A percentile compares a stretch with the other conserved stretches of the same genome.
Evolutionary conservation across 2,888 invertebrate genomes (phyloP).

Genomic region (Myopa testacea): DNA sequence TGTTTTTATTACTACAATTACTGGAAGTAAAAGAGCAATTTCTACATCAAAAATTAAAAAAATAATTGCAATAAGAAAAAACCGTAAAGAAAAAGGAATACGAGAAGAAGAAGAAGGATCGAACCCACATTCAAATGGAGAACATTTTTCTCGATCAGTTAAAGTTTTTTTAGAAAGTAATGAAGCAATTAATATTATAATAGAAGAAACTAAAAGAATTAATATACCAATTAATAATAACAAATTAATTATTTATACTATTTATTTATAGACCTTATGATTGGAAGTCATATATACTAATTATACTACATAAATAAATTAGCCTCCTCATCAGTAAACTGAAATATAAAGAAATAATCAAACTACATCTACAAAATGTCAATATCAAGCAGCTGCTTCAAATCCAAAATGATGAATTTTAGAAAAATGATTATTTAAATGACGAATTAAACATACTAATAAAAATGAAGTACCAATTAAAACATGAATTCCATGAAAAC

Average conservation of each 20-base stretch:
- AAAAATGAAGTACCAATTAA: too few relatives aligned
- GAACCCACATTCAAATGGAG: conserved; percentile 76
- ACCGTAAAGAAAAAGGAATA: conserved; percentile 73
- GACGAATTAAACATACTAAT: too few relatives aligned
- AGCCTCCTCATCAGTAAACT: too few relatives aligned
- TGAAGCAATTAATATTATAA: conserved; percentile 70
- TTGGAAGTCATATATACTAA: too few relatives aligned
- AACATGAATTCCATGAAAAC: too few relatives aligned
- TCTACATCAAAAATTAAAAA: conserved; percentile 74
- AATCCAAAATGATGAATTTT: too few relatives aligned
- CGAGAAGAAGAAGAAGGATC: conserved; percentile 70
- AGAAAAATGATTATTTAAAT: too few relatives aligned
- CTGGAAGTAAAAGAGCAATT: conserved; percentile 70
- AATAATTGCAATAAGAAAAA: conserved; percentile 77
- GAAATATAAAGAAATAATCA: too few relatives aligned
- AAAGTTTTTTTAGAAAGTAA: conserved; percentile 73
- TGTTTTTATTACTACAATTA: conserved; percentile 69
- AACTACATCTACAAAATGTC: too few relatives aligned
- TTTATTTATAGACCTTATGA: conserved; percentile 69
- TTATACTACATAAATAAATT: too few relatives aligned
- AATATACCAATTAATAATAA: conserved; percentile 71
- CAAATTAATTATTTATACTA: conserved; percentile 64
- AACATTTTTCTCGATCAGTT: conserved; percentile 74
- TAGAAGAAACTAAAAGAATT: conserved; percentile 61
- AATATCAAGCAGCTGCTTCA: too few relatives aligned